Evolutionary conservation across 2,888 invertebrate genomes (phyloP).

Genomic region (Lissonota sp.): DNA sequence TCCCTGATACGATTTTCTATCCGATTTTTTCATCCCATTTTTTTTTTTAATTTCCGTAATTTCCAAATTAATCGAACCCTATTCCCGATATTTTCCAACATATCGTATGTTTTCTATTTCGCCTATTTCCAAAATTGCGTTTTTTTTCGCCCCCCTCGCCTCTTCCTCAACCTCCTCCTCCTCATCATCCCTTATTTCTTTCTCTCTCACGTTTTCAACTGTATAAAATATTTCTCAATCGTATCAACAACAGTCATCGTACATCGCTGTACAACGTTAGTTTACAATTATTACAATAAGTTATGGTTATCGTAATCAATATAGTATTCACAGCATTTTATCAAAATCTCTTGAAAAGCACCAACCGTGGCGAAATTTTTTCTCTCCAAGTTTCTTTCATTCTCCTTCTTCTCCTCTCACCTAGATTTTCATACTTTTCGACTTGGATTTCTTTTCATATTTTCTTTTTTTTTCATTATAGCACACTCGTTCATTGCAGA

Average conservation of each 20-base stretch:
- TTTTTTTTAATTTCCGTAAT: conserved; percentile 14
- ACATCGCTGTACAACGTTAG: conserved; percentile 80
- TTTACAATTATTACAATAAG: conserved; percentile 82
- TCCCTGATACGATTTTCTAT: conserved; percentile 47
- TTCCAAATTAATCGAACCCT: conserved; percentile 45
- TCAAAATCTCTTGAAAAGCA: conserved; percentile 83
- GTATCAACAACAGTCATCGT: conserved; percentile 84
- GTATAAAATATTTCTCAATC: conserved; percentile 84
- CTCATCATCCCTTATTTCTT: conserved; percentile 77
- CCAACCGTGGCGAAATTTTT: conserved; percentile 71
- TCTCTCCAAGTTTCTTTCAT: neutral
- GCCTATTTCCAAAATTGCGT: conserved; percentile 26
- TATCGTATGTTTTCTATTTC: conserved; percentile 66
- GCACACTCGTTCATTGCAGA: conserved; percentile 15
- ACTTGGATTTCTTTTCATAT: neutral
- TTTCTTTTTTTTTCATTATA: conserved; percentile 3
- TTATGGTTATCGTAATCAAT: conserved; percentile 82
- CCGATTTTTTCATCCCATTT: neutral
- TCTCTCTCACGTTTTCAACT: conserved; percentile 76
- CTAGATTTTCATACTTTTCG: neutral
- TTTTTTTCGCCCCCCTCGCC: conserved; percentile 69
- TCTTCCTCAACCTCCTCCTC: conserved; percentile 68
- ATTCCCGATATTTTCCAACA: conserved; percentile 28
- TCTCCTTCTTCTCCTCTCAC: neutral
- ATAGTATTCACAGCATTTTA: conserved; percentile 84